phyloP scores from a whole-genome alignment of 23 tunicate species.

The Clavelina lepadiformis region DNA sequence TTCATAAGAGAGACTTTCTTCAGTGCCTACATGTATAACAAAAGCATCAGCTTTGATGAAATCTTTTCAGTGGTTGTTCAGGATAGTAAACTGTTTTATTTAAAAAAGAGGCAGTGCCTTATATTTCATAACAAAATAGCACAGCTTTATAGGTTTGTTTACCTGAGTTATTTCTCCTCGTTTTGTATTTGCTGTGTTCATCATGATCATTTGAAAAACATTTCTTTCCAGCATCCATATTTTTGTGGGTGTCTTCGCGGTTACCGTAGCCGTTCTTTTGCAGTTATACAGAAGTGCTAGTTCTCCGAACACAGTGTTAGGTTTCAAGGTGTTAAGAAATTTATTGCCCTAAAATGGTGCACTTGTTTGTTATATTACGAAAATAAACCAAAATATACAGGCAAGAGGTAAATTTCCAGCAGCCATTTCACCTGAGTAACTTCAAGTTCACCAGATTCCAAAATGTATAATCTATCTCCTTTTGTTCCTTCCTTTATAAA shows the following conservation, averaged over 20 bases:
- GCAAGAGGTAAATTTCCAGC: neutral
- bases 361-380: neutral
- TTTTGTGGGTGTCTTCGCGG: constrained; percentile 64
- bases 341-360: constrained; percentile 18
- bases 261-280: constrained; percentile 89
- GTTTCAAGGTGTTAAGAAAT: constrained; percentile 29
- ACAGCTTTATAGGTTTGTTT: neutral
- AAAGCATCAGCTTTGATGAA: too few relatives aligned
- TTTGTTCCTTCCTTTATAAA: constrained; percentile 90
- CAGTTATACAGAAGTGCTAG: constrained; percentile 89
- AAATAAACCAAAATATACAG: neutral
- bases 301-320: constrained; percentile 88
- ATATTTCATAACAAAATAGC: neutral
- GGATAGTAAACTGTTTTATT: too few relatives aligned
- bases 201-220: constrained; percentile 75
- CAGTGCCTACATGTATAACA: constrained; percentile 48
- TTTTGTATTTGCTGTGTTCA: constrained; percentile 34
- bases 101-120: too few relatives aligned
- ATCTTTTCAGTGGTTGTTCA: neutral
- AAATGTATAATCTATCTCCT: constrained; percentile 93
- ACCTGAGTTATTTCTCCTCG: constrained; percentile 61
- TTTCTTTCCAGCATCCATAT: constrained; percentile 81
- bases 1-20: constrained; percentile 59
- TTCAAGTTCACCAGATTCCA: constrained; percentile 78
- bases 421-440: constrained; percentile 47